Conservation (phyloP, 2,888 invertebrate species). For the Cantharis nigra region DNA sequence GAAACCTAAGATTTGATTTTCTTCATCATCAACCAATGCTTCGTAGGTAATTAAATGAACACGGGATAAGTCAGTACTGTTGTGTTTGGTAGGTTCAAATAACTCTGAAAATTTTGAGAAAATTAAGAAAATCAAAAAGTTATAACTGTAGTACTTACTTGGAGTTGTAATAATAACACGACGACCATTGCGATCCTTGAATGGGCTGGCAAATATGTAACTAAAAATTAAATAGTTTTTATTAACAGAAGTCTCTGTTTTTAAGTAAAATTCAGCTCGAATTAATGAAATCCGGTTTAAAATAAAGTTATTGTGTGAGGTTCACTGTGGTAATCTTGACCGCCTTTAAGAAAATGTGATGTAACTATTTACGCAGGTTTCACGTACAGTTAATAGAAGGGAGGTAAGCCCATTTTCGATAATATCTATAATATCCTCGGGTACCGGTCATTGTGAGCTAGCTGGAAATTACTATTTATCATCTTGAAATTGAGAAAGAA, state of each 20-base stretch:
- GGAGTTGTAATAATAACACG: constrained; percentile 66
- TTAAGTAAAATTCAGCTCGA: no score
- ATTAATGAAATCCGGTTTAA: background rate
- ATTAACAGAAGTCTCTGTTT: no score
- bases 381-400: no score
- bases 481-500: no score
- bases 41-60: constrained; percentile 75
- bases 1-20: constrained; percentile 76
- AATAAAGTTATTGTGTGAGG: no score
- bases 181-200: constrained; percentile 72
- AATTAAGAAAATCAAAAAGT: background rate
- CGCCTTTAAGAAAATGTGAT: no score
- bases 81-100: constrained; percentile 69
- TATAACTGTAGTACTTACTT: constrained; percentile 27
- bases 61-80: constrained; percentile 71
- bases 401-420: no score
- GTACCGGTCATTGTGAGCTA: no score
- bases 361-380: no score
- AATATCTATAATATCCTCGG: no score
- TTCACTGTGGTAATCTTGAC: no score
- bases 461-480: background rate
- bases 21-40: constrained; percentile 73
- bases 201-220: constrained; percentile 76
- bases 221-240: constrained; percentile 53
- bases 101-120: constrained; percentile 57